Conservation (phyloP, 2,888 invertebrate genomes). For the Lissonota sp. region DNA sequence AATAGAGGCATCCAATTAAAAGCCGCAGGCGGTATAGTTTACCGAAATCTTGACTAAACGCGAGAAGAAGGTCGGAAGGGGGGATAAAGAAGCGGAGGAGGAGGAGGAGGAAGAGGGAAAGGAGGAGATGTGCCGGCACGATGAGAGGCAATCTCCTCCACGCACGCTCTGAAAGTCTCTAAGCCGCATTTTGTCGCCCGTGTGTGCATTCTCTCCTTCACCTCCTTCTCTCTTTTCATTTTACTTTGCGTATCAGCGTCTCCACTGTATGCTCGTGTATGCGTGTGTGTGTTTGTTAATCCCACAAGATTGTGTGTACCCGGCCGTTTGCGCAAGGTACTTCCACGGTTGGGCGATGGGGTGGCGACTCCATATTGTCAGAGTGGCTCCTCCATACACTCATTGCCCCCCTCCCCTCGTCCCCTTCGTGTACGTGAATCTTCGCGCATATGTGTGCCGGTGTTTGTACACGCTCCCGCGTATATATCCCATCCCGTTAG, state of each 20-base stretch:
- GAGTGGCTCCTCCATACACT: not conserved
- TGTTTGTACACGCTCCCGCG: not conserved
- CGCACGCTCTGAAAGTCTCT: slow-evolving; percentile 65
- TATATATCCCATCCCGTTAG: slow-evolving; percentile 12
- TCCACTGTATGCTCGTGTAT: slow-evolving; percentile 33
- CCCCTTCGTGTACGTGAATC: not conserved
- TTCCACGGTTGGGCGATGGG: slow-evolving; percentile 59
- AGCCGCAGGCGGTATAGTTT: slow-evolving; percentile 60
- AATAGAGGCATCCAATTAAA: slow-evolving; percentile 72
- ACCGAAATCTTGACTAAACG: slow-evolving; percentile 64
- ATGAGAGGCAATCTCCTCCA: slow-evolving; percentile 74
- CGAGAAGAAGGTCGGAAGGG: slow-evolving; percentile 49
- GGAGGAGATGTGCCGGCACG: slow-evolving; percentile 69
- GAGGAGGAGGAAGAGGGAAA: slow-evolving; percentile 58
- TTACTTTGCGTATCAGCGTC: slow-evolving; percentile 57
- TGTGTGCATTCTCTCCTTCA: slow-evolving; percentile 66
- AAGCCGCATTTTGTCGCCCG: slow-evolving; percentile 43
- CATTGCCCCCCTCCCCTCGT: not conserved
- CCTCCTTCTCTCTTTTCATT: slow-evolving; percentile 40
- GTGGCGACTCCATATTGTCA: slow-evolving; percentile 61
- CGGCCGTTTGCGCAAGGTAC: slow-evolving; percentile 59
- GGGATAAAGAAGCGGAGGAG: slow-evolving; percentile 54
- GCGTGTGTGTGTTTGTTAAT: slow-evolving; percentile 75
- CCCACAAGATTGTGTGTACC: slow-evolving; percentile 78
- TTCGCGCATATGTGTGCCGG: not conserved